Percentiles rank a stretch among this genome's conserved stretches.
Conservation (phyloP, 2,113 vertebrate genomes). For the Laterallus jamaicensis region DNA sequence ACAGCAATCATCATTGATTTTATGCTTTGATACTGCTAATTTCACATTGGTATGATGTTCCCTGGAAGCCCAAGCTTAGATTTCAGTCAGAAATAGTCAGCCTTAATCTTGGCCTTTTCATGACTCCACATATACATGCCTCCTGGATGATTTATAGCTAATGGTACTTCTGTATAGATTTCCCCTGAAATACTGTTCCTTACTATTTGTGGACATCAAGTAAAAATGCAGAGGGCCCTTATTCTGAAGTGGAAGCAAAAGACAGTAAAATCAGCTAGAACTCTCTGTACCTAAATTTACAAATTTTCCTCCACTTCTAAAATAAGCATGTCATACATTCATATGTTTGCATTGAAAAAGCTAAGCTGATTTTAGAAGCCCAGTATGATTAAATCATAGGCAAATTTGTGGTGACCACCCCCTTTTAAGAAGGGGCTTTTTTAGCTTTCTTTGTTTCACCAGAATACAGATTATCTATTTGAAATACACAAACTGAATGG, state of each 20-base stretch:
- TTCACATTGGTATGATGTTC: not conserved
- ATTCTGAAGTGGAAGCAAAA: constrained; percentile 1
- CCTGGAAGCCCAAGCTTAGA: not conserved
- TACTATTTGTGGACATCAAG: not conserved
- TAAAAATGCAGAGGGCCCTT: not conserved
- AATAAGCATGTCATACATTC: constrained; percentile 4
- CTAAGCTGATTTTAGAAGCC: constrained; percentile 42
- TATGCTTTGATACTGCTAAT: not conserved
- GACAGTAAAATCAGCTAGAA: not conserved
- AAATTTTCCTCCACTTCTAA: not conserved
- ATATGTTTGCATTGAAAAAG: constrained; percentile 15
- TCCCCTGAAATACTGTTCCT: not conserved
- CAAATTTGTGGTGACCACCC: constrained; percentile 56
- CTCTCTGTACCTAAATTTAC: not conserved
- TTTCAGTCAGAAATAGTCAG: not conserved
- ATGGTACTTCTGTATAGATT: not conserved
- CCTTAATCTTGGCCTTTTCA: not conserved
- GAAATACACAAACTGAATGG: constrained; percentile 56
- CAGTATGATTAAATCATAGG: constrained; percentile 64
- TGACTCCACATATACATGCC: not conserved
- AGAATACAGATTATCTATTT: constrained; percentile 63
- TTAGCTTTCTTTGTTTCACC: constrained; percentile 43
- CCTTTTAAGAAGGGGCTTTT: constrained; percentile 38
- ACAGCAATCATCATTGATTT: not conserved
- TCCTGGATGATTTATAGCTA: not conserved